Evolutionary conservation across 2,888 invertebrate genomes (phyloP).

Genomic region (Perithous albicinctus): DNA sequence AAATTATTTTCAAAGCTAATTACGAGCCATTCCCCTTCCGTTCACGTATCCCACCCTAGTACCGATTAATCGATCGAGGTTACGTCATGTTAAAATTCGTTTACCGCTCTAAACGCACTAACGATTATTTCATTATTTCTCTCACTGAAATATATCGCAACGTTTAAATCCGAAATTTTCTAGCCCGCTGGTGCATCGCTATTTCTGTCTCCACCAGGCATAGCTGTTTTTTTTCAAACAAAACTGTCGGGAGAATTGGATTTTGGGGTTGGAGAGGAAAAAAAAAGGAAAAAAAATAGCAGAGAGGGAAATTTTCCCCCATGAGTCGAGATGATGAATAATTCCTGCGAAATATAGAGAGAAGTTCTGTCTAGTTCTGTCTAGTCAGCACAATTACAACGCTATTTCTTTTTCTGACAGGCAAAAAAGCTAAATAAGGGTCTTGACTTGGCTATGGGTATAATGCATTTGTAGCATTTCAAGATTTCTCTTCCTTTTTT

Average conservation of each 20-base stretch:
- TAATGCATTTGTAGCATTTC: too few species aligned
- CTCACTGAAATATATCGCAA: not conserved
- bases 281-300: not conserved
- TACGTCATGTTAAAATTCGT: not conserved
- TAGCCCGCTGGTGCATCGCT: not conserved
- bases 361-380: not conserved
- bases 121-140: slow-evolving; percentile 22
- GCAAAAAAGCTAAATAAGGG: not conserved
- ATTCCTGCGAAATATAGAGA: slow-evolving; percentile 7
- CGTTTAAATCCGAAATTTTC: not conserved
- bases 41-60: not conserved
- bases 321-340: slow-evolving; percentile 29
- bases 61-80: not conserved
- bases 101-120: not conserved
- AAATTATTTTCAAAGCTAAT: slow-evolving; percentile 14
- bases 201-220: not conserved
- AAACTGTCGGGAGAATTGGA: not conserved
- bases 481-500: too few species aligned
- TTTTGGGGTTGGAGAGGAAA: not conserved
- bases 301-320: too few species aligned
- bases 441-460: too few species aligned
- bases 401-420: slow-evolving; percentile 22
- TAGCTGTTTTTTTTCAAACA: not conserved
- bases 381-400: slow-evolving; percentile 4
- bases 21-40: not conserved